Evolutionary conservation across 1,140 invertebrate genomes (phyloP).

Genomic region (Pygmarrhopalites habei): DNA sequence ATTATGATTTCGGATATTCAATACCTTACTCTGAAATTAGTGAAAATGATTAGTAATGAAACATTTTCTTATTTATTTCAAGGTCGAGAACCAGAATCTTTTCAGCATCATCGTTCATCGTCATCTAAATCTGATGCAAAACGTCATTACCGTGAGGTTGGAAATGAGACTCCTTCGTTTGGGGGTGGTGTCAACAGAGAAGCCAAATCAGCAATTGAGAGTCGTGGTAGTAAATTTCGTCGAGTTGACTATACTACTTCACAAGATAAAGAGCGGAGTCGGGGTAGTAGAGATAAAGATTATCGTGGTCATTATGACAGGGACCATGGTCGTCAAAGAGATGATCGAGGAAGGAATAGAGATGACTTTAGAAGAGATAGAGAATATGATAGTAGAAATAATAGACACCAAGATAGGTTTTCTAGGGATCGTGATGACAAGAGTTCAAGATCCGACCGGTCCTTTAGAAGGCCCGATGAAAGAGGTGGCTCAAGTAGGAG

Average conservation of each 20-base stretch:
- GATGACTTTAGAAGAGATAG: constrained; percentile 20
- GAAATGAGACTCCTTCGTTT: constrained; percentile 39
- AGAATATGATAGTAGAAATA: constrained; percentile 8
- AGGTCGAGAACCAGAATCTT: constrained; percentile 38
- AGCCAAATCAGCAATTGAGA: constrained; percentile 39
- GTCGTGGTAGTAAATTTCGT: constrained; percentile 38
- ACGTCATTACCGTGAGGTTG: constrained; percentile 50
- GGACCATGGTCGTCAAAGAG: constrained; percentile 16
- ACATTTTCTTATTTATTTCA: no score
- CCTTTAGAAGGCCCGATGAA: constrained; percentile 34
- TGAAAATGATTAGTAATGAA: no score
- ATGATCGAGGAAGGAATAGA: constrained; percentile 1
- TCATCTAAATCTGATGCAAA: constrained; percentile 53
- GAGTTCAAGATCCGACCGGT: constrained; percentile 11
- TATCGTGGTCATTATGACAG: constrained; percentile 17
- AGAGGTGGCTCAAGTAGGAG: constrained; percentile 49
- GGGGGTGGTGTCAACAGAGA: constrained; percentile 31
- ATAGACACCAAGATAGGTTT: constrained; percentile 31
- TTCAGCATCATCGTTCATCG: constrained; percentile 18
- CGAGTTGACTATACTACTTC: constrained; percentile 28
- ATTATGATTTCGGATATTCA: no score
- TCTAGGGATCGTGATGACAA: constrained; percentile 40
- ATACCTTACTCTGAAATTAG: no score
- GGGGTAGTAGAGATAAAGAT: constrained; percentile 40
- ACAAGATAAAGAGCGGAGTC: constrained; percentile 47